Conservation (phyloP, 2,888 invertebrate species). For the Mantis religiosa region DNA sequence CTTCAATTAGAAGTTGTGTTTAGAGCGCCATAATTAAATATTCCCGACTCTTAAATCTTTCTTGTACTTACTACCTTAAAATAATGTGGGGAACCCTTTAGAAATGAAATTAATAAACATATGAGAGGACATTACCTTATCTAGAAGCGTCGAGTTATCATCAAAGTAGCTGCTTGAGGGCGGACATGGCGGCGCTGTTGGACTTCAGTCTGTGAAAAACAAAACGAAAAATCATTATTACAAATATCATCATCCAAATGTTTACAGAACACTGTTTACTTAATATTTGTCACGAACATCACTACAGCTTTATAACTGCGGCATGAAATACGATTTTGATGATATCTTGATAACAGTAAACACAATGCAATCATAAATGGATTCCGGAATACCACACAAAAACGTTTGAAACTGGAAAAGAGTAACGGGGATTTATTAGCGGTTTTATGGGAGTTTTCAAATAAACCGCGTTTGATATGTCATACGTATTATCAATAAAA, state of each 20-base stretch:
- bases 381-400: neutral
- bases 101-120: too few relatives aligned
- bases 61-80: too few relatives aligned
- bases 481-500: neutral
- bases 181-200: neutral
- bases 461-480: neutral
- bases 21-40: too few relatives aligned
- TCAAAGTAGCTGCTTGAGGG: neutral
- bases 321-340: neutral
- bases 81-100: too few relatives aligned
- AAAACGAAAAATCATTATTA: neutral
- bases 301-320: too few relatives aligned
- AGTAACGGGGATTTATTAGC: neutral
- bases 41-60: too few relatives aligned
- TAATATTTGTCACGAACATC: neutral
- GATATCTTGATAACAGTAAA: neutral
- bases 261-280: neutral
- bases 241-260: neutral
- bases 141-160: neutral
- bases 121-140: neutral
- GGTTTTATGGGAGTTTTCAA: neutral
- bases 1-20: too few relatives aligned
- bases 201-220: neutral
- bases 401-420: neutral
- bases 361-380: neutral